Percentiles rank a stretch among this genome's conserved stretches.
Evolutionary conservation across 2,113 vertebrate genomes (phyloP).

Genomic region (Manacus vitellinus): DNA sequence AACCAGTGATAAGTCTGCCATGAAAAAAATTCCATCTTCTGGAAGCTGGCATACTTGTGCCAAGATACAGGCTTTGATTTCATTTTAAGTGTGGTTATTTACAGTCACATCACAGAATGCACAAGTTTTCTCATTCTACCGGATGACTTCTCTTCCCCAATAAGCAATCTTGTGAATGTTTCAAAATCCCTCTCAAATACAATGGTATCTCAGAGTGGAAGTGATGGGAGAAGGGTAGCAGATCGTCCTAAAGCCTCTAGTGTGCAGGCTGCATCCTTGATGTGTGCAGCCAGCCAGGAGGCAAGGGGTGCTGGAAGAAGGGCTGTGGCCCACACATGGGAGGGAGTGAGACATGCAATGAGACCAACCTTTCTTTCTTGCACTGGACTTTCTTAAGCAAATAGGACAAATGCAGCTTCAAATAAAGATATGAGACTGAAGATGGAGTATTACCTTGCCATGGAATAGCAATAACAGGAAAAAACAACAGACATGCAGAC

Average conservation of each 20-base stretch:
- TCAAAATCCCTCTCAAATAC: neutral
- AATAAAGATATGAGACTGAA: neutral
- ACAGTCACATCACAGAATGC: neutral
- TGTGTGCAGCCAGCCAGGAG: rapidly evolving
- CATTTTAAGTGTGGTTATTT: conserved; percentile 52
- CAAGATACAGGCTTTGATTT: conserved; percentile 7
- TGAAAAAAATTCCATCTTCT: conserved; percentile 46
- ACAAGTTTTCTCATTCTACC: neutral
- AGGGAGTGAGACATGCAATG: rapidly evolving
- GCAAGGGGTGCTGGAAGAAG: neutral
- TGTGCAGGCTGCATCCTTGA: neutral
- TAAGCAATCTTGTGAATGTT: neutral
- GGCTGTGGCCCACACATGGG: neutral
- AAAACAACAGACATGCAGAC: neutral
- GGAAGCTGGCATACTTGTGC: conserved; percentile 48
- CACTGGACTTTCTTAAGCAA: neutral
- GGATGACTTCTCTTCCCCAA: neutral
- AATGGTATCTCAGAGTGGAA: neutral
- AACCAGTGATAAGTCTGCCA: conserved; percentile 75
- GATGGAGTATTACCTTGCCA: neutral
- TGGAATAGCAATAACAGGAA: neutral
- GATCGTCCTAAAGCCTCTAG: neutral
- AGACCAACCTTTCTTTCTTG: neutral
- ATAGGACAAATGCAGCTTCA: neutral
- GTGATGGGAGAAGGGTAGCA: neutral